These are phyloP conservation scores for Pristis pectinata DNA, from an alignment of 2,797 vertebrate genomes.

Conservation along the genomic window DNA sequence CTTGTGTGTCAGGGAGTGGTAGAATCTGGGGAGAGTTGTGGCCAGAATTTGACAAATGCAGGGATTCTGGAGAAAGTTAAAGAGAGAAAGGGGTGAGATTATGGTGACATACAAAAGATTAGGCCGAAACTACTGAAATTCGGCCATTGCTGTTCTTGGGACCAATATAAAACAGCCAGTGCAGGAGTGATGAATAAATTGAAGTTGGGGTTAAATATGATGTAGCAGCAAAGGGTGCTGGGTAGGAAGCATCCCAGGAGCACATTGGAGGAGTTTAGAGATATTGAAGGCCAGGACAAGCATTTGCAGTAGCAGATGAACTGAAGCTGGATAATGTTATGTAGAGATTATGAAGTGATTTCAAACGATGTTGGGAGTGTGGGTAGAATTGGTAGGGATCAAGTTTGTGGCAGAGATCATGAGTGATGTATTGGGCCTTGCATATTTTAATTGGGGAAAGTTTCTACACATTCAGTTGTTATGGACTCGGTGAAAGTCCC, in stretches of 20 bases:
- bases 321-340: neutral
- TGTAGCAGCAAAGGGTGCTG: neutral
- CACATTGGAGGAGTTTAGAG: neutral
- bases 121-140: too few relatives aligned
- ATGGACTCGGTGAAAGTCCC: too few relatives aligned
- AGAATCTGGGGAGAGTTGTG: too few relatives aligned
- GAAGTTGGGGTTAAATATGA: too few relatives aligned
- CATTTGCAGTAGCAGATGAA: neutral
- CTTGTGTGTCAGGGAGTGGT: too few relatives aligned
- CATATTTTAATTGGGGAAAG: neutral
- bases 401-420: neutral
- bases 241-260: neutral
- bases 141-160: too few relatives aligned
- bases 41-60: too few relatives aligned
- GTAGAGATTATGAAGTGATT: neutral
- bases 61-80: too few relatives aligned
- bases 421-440: neutral
- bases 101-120: too few relatives aligned
- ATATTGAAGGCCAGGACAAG: neutral
- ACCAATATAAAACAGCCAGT: too few relatives aligned
- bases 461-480: neutral
- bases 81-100: too few relatives aligned
- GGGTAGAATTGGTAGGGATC: neutral
- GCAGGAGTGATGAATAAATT: too few relatives aligned
- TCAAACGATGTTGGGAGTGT: neutral